Base-by-base conservation (phyloP, 2,888 invertebrate genomes). In the Drosophila meridiana region DNA sequence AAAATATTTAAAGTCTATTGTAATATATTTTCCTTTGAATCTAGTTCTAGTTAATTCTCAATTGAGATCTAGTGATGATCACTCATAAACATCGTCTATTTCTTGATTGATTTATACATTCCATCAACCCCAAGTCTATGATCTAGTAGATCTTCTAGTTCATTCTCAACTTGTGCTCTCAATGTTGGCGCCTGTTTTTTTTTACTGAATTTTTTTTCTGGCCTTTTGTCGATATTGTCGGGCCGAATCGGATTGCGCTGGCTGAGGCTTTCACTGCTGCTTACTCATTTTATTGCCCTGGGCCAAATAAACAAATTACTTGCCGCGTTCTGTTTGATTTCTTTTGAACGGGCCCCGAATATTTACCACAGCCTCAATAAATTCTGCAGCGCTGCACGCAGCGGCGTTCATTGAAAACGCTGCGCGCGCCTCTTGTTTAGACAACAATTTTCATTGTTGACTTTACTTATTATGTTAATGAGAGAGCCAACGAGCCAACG, bases 401-500 rank as follows among this genome's bases (percentile, higher is more conserved):
- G 73, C 79, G 80, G 76, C 78, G 69, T 87, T 73, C 82, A 89
- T 84, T 84, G 84, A 89, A 84, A 50, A 81, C 78, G 84, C 74
- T 83, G 87, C 67, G 84, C 82, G 71, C 71, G 74, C 87, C 89
- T 77, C 89, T 89, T 85, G 85, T 86, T 86, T 89, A 86, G 87
- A 86, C 85, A 86, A 86, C 85, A 86, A 89, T 86, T 86, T 86
- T 80, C 90, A 86, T 89, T 86, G 85, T 86, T 86, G 85, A 86
- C 87, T 89, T 89, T 89, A 87, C 85, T 89, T 89, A 89, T 86
- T 86, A 85, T 89, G 85, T 87, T 86, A 86, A 86, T 86, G 89
- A 89, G 85, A 80, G 85, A 80, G 84, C 57, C 69, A 50, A 32
- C 50, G 32, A 30, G 47, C 45, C 13, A 47, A 40, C 66, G 59